Evolutionary conservation across 2,797 vertebrate genomes (phyloP).

Genomic region (Meda fulgida): DNA sequence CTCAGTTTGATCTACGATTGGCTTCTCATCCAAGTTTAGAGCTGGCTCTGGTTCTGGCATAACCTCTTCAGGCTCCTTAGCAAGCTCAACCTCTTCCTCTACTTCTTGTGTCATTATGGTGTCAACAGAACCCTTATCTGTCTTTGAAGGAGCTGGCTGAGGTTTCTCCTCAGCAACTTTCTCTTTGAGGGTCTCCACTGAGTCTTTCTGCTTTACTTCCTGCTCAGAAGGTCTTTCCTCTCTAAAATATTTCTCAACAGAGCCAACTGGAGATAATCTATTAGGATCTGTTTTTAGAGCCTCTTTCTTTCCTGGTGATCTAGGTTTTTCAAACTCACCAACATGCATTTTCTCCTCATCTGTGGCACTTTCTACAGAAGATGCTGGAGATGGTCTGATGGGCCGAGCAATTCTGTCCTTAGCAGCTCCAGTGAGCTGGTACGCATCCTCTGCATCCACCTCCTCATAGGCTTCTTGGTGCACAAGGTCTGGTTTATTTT

Average conservation of each 20-base stretch:
- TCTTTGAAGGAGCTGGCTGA: slow-evolving; percentile 28
- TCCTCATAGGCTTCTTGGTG: slow-evolving; percentile 94
- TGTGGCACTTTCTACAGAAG: slow-evolving; percentile 81
- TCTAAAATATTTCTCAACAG: slow-evolving; percentile 56
- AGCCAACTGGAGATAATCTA: slow-evolving; percentile 59
- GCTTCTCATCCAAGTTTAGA: slow-evolving; percentile 13
- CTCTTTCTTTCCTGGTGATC: slow-evolving; percentile 74
- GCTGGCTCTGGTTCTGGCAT: slow-evolving; percentile 45
- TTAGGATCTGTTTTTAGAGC: slow-evolving; percentile 68
- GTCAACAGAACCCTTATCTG: slow-evolving; percentile 57
- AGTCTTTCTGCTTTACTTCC: slow-evolving; percentile 43
- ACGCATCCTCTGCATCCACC: slow-evolving; percentile 96
- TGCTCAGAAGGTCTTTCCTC: slow-evolving; percentile 65
- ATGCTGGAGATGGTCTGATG: slow-evolving; percentile 77
- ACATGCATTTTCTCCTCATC: slow-evolving; percentile 71
- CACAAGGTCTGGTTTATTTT: slow-evolving; percentile 87
- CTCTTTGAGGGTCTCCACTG: slow-evolving; percentile 35
- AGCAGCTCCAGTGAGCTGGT: slow-evolving; percentile 85
- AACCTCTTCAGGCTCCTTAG: slow-evolving; percentile 66
- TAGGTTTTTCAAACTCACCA: slow-evolving; percentile 70
- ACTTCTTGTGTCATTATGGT: neutral
- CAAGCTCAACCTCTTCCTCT: slow-evolving; percentile 57
- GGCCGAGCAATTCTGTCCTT: slow-evolving; percentile 81
- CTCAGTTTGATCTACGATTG: slow-evolving; percentile 45
- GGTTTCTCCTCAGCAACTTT: slow-evolving; percentile 29